Base-by-base conservation (phyloP, 2,888 invertebrate species). In the Trissoscelio sp. region DNA sequence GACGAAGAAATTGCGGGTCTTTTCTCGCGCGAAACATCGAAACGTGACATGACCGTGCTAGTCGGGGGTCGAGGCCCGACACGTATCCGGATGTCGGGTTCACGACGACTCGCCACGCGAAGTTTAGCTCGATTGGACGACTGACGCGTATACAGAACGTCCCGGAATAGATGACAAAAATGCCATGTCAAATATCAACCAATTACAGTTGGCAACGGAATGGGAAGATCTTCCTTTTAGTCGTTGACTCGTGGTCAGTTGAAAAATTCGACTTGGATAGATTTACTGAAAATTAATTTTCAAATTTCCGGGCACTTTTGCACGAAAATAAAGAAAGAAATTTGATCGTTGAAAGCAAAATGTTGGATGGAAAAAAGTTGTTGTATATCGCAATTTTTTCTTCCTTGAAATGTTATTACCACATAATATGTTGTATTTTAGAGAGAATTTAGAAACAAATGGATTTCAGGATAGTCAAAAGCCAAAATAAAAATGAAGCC, bases 41-140 rank as follows among this genome's bases (percentile, higher is more conserved):
- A 79, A 72, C 78, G 78, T 72, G 78, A 79, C 77, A 77, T 77
- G 53, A 55, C 69, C 69, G 55, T 39, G 62, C 53, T 55, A 22
- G 70, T 31, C 55, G 77, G 60, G 22, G 70, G 70, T 66, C 70
- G 78, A 60, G 55, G 37, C 57, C 24, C 64, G 73, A 79, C 79
- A 79, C 39, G 66, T 60, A 72, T 79, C 72, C 72, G 72, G 72
- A 72, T 79, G 79, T 79, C 72, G 66, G 22, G 34, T 72, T 78
- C 64, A 57, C 66, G 48, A 62, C 37, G 55, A 64, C 57, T 28
- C 34, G 64, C 60, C 66, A 70, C 70, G 70, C 64, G 58, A 78
- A 57, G 64, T 57, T 64, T 22, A 18, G 39, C 51, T 31, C 67
- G 42, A 64, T 51, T 60, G 48, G 51, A 51, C 42, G 58, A 34